A percentile compares a stretch with the other conserved stretches of the same genome.
Conservation (phyloP, 2,888 invertebrate genomes). For the Eristalis intricaria region DNA sequence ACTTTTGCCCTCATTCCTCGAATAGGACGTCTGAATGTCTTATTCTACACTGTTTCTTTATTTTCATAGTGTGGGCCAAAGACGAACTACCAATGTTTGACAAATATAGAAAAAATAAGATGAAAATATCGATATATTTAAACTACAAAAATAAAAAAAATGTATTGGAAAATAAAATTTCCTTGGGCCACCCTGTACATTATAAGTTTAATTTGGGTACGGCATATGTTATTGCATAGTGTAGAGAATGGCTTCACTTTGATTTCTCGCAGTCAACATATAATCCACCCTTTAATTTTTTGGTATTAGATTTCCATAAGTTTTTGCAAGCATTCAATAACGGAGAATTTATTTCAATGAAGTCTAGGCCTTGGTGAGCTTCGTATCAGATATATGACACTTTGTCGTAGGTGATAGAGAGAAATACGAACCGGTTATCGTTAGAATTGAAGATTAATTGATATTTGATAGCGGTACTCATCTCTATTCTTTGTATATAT, state of each 20-base stretch:
- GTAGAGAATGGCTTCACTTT: not conserved
- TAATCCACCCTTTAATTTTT: not conserved
- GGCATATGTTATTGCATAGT: not conserved
- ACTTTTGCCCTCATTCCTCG: no score
- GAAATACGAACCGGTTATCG: not conserved
- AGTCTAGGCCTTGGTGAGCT: not conserved
- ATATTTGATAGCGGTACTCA: not conserved
- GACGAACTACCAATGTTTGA: no score
- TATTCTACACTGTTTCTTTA: no score
- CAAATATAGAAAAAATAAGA: no score
- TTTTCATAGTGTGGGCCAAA: no score
- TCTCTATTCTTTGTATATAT: not conserved
- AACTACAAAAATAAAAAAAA: no score
- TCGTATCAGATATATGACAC: not conserved
- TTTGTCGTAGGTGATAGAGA: not conserved
- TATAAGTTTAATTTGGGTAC: no score
- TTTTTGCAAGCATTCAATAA: not conserved
- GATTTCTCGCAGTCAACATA: not conserved
- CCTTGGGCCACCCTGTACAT: no score
- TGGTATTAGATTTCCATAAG: not conserved
- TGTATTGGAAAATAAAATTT: no score
- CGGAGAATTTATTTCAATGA: not conserved
- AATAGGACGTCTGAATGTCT: no score
- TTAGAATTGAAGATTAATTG: slow-evolving; percentile 20
- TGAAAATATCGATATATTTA: no score